Percentiles rank a stretch among this genome's conserved stretches.
phyloP scores from a whole-genome alignment of 2,797 vertebrate species.

The Borostomias antarcticus region DNA sequence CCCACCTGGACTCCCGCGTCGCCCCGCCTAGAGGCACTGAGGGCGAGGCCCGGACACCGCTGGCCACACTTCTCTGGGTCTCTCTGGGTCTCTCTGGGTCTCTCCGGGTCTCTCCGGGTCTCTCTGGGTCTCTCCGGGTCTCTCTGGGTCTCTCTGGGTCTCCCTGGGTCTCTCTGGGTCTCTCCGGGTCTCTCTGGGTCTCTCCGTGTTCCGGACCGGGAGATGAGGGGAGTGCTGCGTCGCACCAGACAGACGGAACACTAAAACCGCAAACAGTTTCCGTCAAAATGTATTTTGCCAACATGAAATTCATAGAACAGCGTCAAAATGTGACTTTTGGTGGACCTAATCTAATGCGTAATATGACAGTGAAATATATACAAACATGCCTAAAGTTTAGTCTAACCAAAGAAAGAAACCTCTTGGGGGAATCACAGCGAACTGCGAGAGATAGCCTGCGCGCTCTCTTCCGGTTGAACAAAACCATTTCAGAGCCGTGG shows the following conservation, averaged over 20 bases:
- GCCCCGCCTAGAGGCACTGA: slow-evolving; percentile 75
- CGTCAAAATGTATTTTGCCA: not conserved
- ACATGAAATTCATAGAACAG: not conserved
- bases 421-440: not conserved
- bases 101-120: slow-evolving; percentile 34
- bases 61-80: slow-evolving; percentile 50
- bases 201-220: slow-evolving; percentile 40
- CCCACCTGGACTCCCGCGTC: slow-evolving; percentile 76
- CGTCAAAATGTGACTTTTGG: not conserved
- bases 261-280: slow-evolving; percentile 12
- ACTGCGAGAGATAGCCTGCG: not conserved
- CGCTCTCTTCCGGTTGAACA: slow-evolving; percentile 20
- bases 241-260: slow-evolving; percentile 21
- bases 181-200: slow-evolving; percentile 34
- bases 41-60: slow-evolving; percentile 74
- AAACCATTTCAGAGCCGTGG: slow-evolving; percentile 37
- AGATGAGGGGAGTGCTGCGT: slow-evolving; percentile 41
- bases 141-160: slow-evolving; percentile 34
- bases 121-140: slow-evolving; percentile 34
- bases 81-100: slow-evolving; percentile 34
- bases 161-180: too few relatives aligned
- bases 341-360: too few relatives aligned
- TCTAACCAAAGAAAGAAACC: not conserved
- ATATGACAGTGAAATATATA: too few relatives aligned
- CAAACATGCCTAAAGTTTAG: not conserved